A percentile compares a stretch with the other conserved stretches of the same genome.
Conservation (phyloP, 2,888 invertebrate species). For the Glaucopsyche alexis region DNA sequence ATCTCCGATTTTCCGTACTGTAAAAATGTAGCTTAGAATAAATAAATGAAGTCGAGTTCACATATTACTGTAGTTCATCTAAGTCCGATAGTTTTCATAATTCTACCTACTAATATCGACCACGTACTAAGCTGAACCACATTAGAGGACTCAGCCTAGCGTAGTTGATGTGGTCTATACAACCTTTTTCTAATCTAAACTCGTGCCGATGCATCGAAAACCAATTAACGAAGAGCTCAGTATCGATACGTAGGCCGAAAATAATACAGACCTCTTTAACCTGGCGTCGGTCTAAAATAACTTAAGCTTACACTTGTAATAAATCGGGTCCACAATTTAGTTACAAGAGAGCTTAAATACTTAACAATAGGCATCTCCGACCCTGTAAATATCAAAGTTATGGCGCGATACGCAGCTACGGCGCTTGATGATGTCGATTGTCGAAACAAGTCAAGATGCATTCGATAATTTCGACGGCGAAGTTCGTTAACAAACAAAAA, state of each 20-base stretch:
- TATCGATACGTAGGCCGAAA: background rate
- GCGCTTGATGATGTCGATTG: background rate
- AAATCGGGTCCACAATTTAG: background rate
- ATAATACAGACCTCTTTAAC: conserved; percentile 14
- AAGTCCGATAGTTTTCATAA: conserved; percentile 20
- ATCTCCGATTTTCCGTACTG: conserved; percentile 37
- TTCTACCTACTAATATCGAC: conserved; percentile 19
- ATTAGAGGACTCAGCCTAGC: conserved; percentile 22
- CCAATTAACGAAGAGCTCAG: background rate
- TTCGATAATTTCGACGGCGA: too few relatives aligned
- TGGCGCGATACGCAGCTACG: conserved; percentile 4
- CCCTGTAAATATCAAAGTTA: conserved; percentile 9
- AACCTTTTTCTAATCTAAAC: conserved; percentile 25
- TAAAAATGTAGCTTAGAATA: conserved; percentile 43
- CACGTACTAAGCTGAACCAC: conserved; percentile 36
- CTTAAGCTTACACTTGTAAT: background rate
- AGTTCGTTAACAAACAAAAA: too few relatives aligned
- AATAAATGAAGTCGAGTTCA: conserved; percentile 44
- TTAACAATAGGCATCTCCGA: conserved; percentile 20
- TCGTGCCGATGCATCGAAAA: conserved; percentile 1
- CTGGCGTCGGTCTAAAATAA: conserved; percentile 17
- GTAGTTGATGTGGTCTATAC: conserved; percentile 24
- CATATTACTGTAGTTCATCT: conserved; percentile 35
- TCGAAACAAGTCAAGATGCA: too few relatives aligned
- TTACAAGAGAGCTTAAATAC: conserved; percentile 7